phyloP scores from a whole-genome alignment of 2,113 vertebrate genomes.

The Corythornis cristatus region DNA sequence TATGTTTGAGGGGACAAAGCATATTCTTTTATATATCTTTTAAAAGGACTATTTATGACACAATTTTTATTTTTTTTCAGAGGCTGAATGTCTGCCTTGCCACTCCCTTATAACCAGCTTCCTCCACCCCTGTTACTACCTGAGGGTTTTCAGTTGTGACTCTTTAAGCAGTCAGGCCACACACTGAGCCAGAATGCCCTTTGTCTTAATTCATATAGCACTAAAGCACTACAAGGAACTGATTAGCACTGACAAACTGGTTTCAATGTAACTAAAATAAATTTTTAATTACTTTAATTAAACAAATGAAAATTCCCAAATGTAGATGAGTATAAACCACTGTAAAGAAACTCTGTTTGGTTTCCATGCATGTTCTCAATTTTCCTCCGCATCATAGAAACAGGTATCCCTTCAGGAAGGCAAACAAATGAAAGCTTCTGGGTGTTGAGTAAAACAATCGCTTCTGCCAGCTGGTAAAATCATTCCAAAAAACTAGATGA shows the following conservation, averaged over 20 bases:
- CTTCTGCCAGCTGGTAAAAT: background rate
- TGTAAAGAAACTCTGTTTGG: background rate
- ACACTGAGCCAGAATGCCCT: background rate
- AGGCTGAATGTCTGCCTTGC: background rate
- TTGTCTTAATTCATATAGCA: slow-evolving; percentile 32
- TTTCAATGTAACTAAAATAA: slow-evolving; percentile 28
- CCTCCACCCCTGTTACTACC: background rate
- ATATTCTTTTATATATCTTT: background rate
- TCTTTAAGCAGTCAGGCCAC: background rate
- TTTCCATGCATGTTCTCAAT: background rate
- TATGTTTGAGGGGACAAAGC: background rate
- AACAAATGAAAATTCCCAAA: slow-evolving; percentile 43
- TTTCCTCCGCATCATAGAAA: background rate
- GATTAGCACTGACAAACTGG: slow-evolving; percentile 39
- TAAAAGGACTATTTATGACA: background rate
- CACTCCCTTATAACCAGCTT: background rate
- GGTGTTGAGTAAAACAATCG: background rate
- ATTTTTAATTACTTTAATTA: slow-evolving; percentile 55
- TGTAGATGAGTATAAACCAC: background rate
- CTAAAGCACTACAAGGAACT: background rate
- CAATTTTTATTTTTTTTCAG: background rate
- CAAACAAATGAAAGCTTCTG: slow-evolving; percentile 1
- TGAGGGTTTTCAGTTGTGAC: background rate
- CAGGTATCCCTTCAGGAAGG: background rate
- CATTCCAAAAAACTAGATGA: background rate